A percentile compares a stretch with the other conserved stretches of the same genome.
These are phyloP conservation scores for Andrena camellia DNA, from an alignment of 2,888 invertebrate genomes.

Conservation along the genomic window DNA sequence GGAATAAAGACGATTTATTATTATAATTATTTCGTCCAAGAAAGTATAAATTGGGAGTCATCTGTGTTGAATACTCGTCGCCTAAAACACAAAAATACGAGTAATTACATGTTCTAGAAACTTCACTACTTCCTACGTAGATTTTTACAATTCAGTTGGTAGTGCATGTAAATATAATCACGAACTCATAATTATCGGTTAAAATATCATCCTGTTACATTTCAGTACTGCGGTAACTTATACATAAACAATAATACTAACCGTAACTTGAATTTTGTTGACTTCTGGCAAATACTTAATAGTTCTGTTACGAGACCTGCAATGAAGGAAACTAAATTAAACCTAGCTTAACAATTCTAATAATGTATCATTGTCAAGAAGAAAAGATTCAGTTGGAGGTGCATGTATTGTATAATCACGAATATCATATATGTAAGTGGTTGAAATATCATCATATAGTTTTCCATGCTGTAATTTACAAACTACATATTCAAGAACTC, in stretches of 20 bases:
- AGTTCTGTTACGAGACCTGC: not conserved
- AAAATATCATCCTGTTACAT: slow-evolving; percentile 31
- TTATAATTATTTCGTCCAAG: not conserved
- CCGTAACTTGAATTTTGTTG: not conserved
- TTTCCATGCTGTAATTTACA: not conserved
- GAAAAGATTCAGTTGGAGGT: slow-evolving; percentile 65
- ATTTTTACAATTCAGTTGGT: slow-evolving; percentile 47
- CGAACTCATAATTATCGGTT: slow-evolving; percentile 26
- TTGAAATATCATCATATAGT: slow-evolving; percentile 45
- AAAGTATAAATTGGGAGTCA: slow-evolving; percentile 12
- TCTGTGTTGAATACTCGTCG: not conserved
- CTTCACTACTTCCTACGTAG: not conserved
- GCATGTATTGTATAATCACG: slow-evolving; percentile 67
- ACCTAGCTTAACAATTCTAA: not conserved
- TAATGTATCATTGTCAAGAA: not conserved
- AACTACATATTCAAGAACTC: too few relatives aligned
- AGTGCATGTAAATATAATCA: slow-evolving; percentile 62
- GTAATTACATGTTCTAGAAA: slow-evolving; percentile 11
- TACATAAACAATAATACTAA: slow-evolving; percentile 22
- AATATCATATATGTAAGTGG: slow-evolving; percentile 47
- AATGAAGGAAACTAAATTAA: slow-evolving; percentile 9
- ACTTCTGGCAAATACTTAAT: not conserved
- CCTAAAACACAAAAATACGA: slow-evolving; percentile 35
- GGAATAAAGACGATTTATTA: too few relatives aligned
- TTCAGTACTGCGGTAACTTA: not conserved